Evolutionary conservation across 2,888 invertebrate genomes (phyloP).

Genomic region (Rhimphoctona megacephalus): DNA sequence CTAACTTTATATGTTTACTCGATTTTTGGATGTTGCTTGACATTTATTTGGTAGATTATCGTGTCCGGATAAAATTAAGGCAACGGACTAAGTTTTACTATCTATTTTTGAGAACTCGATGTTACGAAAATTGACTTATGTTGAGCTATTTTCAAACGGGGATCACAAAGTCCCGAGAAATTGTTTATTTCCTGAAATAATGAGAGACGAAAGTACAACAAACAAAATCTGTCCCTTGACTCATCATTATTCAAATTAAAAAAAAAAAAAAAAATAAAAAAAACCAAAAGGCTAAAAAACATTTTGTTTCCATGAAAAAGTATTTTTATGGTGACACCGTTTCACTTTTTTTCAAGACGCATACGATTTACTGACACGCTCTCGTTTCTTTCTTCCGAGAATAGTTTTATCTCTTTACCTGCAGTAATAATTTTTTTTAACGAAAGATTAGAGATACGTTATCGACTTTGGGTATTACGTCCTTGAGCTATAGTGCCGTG

Average conservation of each 20-base stretch:
- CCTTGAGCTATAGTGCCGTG: constrained; percentile 18
- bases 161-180: background rate
- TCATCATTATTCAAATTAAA: background rate
- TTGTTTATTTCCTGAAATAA: background rate
- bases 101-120: constrained; percentile 24
- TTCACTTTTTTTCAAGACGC: background rate
- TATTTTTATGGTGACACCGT: background rate
- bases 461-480: constrained; percentile 44
- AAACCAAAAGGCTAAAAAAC: background rate
- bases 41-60: background rate
- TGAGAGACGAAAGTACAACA: background rate
- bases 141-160: background rate
- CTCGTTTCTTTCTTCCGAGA: constrained; percentile 10
- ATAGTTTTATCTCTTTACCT: constrained; percentile 7
- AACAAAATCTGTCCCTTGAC: background rate
- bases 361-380: background rate
- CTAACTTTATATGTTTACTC: background rate
- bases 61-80: constrained; percentile 4
- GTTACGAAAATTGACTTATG: constrained; percentile 5
- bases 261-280: background rate
- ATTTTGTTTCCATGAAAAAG: background rate
- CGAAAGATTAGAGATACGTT: constrained; percentile 50
- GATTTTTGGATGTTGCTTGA: background rate
- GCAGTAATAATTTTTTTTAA: constrained; percentile 20
- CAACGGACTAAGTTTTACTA: background rate